Conservation (phyloP, 1,140 invertebrate genomes). For the Habropoda laboriosa region DNA sequence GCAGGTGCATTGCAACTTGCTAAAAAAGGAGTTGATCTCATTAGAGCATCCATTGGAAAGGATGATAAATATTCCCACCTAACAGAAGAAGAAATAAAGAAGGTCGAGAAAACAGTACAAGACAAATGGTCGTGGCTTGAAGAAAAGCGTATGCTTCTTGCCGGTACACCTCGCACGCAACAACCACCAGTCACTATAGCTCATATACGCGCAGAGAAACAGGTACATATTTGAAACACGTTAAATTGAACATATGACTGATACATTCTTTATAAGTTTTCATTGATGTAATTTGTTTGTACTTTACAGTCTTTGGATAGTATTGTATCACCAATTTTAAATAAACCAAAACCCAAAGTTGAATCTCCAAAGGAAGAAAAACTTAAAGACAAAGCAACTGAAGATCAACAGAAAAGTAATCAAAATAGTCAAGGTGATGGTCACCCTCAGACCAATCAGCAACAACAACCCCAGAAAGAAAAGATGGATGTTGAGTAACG, state of each 20-base stretch:
- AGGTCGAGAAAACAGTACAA: slow-evolving; percentile 83
- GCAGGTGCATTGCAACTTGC: slow-evolving; percentile 87
- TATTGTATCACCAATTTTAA: slow-evolving; percentile 88
- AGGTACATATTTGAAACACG: slow-evolving; percentile 82
- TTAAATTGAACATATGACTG: slow-evolving; percentile 13
- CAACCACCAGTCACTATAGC: slow-evolving; percentile 88
- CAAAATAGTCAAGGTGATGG: slow-evolving; percentile 71
- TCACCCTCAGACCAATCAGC: slow-evolving; percentile 80
- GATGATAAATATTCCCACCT: slow-evolving; percentile 93
- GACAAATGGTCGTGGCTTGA: slow-evolving; percentile 88
- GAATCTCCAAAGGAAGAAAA: slow-evolving; percentile 80
- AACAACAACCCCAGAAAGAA: slow-evolving; percentile 81
- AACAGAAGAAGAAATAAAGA: slow-evolving; percentile 89
- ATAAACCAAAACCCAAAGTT: slow-evolving; percentile 92
- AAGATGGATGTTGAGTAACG: slow-evolving; percentile 82
- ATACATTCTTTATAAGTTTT: neutral
- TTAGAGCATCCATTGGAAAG: slow-evolving; percentile 80
- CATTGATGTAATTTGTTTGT: slow-evolving; percentile 33
- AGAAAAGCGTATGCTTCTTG: slow-evolving; percentile 84
- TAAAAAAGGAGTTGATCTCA: slow-evolving; percentile 88
- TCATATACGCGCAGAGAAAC: slow-evolving; percentile 88
- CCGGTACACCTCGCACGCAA: slow-evolving; percentile 84
- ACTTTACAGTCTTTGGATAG: slow-evolving; percentile 85
- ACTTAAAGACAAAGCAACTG: slow-evolving; percentile 69
- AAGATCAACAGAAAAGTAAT: slow-evolving; percentile 70